Evolutionary conservation across 2,797 vertebrate species (phyloP).

Genomic region (Atherinosoma microstoma): DNA sequence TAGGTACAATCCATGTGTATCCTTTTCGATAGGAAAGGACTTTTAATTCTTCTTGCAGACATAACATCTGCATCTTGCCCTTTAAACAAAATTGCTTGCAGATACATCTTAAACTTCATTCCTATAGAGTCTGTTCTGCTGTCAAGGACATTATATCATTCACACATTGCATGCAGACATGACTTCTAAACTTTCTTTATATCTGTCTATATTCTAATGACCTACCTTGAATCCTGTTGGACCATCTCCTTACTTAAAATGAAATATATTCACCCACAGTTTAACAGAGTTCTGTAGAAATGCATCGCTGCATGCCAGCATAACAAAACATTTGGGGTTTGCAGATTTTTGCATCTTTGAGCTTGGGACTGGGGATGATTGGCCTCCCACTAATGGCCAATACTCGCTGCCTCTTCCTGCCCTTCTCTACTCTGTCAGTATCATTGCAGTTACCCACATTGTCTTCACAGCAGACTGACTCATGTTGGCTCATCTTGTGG

Average conservation of each 20-base stretch:
- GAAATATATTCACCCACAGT: conserved; percentile 5
- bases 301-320: not conserved
- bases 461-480: conserved; percentile 47
- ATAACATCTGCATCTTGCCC: not conserved
- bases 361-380: conserved; percentile 42
- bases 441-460: conserved; percentile 33
- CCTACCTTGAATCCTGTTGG: not conserved
- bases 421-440: conserved; percentile 18
- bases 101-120: not conserved
- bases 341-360: conserved; percentile 14
- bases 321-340: conserved; percentile 42
- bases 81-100: not conserved
- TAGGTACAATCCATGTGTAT: not conserved
- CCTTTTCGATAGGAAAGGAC: not conserved
- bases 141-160: not conserved
- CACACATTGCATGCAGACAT: not conserved
- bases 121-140: not conserved
- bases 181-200: not conserved
- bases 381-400: conserved; percentile 49
- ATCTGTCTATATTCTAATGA: not conserved
- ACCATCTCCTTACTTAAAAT: not conserved
- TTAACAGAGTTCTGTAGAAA: conserved; percentile 3
- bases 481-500: conserved; percentile 35
- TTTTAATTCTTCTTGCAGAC: not conserved
- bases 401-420: conserved; percentile 25